phyloP scores from a whole-genome alignment of 2,797 vertebrate species.

The Tapirus indicus region DNA sequence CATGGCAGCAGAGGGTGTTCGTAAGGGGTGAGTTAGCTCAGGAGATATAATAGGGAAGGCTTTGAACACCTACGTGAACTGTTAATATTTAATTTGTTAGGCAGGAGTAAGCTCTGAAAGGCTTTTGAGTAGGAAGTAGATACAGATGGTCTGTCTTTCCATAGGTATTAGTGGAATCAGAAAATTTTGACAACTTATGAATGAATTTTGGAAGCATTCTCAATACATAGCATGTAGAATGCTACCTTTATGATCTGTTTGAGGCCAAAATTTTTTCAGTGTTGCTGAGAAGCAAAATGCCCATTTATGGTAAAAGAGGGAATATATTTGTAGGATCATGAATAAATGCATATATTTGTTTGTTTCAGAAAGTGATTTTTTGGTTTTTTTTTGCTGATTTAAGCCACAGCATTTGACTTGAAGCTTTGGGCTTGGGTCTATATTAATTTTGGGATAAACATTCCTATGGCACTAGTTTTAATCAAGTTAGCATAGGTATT shows the following conservation, averaged over 20 bases:
- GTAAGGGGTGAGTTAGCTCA: not conserved
- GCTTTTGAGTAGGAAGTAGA: not conserved
- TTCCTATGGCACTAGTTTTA: constrained; percentile 11
- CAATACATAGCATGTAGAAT: not conserved
- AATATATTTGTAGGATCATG: not conserved
- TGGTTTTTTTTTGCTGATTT: not conserved
- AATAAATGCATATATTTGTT: not conserved
- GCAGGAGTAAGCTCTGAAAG: not conserved
- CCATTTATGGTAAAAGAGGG: not conserved
- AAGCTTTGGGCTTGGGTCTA: not conserved
- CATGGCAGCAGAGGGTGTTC: not conserved
- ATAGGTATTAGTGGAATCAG: constrained; percentile 26
- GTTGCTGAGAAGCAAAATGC: not conserved
- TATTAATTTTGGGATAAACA: not conserved
- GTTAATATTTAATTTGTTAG: constrained; percentile 2
- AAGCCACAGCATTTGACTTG: constrained; percentile 19
- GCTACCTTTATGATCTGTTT: not conserved
- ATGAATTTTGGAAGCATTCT: not conserved
- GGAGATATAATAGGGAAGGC: not conserved
- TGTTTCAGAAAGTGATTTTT: constrained; percentile 36
- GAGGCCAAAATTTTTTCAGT: not conserved
- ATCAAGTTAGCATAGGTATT: not conserved
- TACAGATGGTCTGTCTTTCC: not conserved
- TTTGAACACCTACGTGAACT: not conserved
- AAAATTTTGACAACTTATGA: constrained; percentile 11